A percentile compares a stretch with the other conserved stretches of the same genome.
phyloP scores from a whole-genome alignment of 2,888 invertebrate species.

The Ischnura elegans region DNA sequence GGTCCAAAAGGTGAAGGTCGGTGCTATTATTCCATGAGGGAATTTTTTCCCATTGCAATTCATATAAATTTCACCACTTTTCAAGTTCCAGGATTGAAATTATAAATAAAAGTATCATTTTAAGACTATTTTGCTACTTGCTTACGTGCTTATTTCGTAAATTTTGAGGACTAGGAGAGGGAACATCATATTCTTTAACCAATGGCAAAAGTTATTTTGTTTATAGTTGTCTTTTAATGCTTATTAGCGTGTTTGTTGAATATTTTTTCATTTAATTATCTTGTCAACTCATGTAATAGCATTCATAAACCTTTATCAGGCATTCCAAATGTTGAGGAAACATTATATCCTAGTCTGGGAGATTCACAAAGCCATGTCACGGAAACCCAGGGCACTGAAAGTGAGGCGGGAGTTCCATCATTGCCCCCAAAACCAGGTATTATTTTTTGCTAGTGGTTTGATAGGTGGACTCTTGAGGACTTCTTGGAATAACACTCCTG shows the following conservation, averaged over 20 bases:
- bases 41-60: too few relatives aligned
- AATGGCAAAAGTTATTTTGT: too few relatives aligned
- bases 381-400: slow-evolving; percentile 71
- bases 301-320: slow-evolving; percentile 53
- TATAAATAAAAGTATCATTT: too few relatives aligned
- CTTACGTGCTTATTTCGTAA: too few relatives aligned
- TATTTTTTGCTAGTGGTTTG: slow-evolving; percentile 70
- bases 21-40: too few relatives aligned
- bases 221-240: background rate
- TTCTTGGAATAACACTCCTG: background rate
- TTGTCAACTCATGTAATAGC: background rate
- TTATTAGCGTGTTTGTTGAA: background rate
- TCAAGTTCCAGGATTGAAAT: too few relatives aligned
- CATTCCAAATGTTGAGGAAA: slow-evolving; percentile 56
- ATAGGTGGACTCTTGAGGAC: background rate
- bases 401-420: slow-evolving; percentile 81
- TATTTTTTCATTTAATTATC: background rate
- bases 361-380: slow-evolving; percentile 68
- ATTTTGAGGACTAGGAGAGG: too few relatives aligned
- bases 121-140: too few relatives aligned
- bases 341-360: slow-evolving; percentile 35
- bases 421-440: slow-evolving; percentile 89
- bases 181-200: too few relatives aligned
- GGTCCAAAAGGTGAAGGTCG: too few relatives aligned
- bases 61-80: too few relatives aligned